Evolutionary conservation across 2,888 invertebrate species (phyloP).

Genomic region (Leucophenga montana): DNA sequence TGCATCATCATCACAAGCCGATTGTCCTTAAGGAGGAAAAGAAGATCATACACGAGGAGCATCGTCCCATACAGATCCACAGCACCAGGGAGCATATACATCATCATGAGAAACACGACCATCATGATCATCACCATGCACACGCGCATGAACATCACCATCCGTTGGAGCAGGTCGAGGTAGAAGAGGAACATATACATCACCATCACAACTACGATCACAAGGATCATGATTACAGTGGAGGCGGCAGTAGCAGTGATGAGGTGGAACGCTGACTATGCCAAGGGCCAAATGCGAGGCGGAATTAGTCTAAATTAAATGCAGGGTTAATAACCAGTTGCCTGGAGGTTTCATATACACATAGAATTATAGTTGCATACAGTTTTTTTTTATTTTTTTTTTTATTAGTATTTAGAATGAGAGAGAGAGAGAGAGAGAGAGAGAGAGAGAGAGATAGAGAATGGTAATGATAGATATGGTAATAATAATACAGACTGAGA

Average conservation of each 20-base stretch:
- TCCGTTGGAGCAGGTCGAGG: slow-evolving; percentile 46
- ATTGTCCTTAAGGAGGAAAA: slow-evolving; percentile 73
- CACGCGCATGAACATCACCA: slow-evolving; percentile 52
- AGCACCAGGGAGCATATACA: slow-evolving; percentile 70
- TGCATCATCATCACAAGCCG: slow-evolving; percentile 73
- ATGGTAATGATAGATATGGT: too few species aligned
- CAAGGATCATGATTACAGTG: slow-evolving; percentile 48
- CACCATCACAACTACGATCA: slow-evolving; percentile 64
- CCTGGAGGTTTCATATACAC: background rate
- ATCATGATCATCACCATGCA: slow-evolving; percentile 46
- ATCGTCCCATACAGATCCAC: slow-evolving; percentile 66
- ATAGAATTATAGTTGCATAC: background rate
- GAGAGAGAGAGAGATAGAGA: too few species aligned
- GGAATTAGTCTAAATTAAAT: background rate
- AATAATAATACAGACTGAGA: too few species aligned
- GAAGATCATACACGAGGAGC: slow-evolving; percentile 71
- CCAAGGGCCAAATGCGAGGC: slow-evolving; percentile 31
- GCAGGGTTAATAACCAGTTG: slow-evolving; percentile 29
- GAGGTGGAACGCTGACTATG: slow-evolving; percentile 46
- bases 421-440: too few species aligned
- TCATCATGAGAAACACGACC: slow-evolving; percentile 65
- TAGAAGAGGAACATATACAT: slow-evolving; percentile 60
- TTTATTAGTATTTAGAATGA: background rate
- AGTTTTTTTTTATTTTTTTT: slow-evolving; percentile 44
- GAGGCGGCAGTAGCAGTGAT: slow-evolving; percentile 51